Evolutionary conservation across 1,140 invertebrate genomes (phyloP).

Genomic region (Bombus cullumanus): DNA sequence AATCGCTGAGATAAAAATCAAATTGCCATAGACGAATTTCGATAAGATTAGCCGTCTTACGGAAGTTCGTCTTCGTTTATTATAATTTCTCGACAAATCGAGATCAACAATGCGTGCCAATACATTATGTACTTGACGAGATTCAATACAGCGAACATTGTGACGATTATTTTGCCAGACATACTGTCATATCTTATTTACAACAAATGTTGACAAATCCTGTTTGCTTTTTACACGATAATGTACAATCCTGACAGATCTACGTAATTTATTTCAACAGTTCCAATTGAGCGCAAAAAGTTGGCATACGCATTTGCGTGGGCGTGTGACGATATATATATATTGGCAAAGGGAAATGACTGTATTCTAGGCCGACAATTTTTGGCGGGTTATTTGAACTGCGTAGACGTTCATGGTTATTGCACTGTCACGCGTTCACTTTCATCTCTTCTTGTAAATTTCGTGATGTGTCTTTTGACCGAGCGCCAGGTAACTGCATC

Average conservation of each 20-base stretch:
- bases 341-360: neutral
- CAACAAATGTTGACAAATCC: neutral
- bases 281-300: neutral
- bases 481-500: neutral
- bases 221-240: neutral
- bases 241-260: neutral
- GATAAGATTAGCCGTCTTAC: neutral
- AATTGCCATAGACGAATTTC: too few species aligned
- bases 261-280: neutral
- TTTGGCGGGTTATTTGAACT: neutral
- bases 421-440: neutral
- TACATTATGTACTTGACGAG: too few species aligned
- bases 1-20: neutral
- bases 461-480: constrained; percentile 13
- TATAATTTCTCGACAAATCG: neutral
- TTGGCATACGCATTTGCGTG: neutral
- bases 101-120: neutral
- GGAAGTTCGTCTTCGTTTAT: neutral
- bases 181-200: neutral
- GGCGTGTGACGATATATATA: neutral
- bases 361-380: neutral
- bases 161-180: neutral
- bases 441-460: constrained; percentile 12
- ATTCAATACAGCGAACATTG: too few species aligned
- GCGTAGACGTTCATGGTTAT: neutral